Conservation (phyloP, 2,888 invertebrate species). For the Diaprepes abbreviatus region DNA sequence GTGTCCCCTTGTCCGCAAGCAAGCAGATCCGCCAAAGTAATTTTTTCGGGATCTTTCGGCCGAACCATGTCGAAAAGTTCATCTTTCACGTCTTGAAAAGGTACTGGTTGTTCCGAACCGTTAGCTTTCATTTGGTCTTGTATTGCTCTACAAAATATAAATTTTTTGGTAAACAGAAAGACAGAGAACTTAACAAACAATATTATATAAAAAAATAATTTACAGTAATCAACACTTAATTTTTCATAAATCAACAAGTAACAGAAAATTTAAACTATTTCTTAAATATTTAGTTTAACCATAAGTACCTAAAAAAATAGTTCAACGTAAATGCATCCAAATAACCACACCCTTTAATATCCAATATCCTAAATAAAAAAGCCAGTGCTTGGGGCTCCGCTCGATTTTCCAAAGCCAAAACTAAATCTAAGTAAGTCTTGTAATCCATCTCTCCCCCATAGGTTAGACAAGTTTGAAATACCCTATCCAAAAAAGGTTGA, state of each 20-base stretch:
- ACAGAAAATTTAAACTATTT: too few relatives aligned
- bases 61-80: conserved; percentile 99
- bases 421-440: conserved; percentile 95
- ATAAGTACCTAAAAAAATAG: conserved; percentile 80
- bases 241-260: too few relatives aligned
- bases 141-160: conserved; percentile 81
- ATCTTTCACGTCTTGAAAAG: conserved; percentile 95
- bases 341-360: conserved; percentile 89
- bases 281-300: background rate
- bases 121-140: conserved; percentile 91
- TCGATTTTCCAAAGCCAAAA: conserved; percentile 92
- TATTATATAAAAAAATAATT: too few relatives aligned
- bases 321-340: conserved; percentile 92
- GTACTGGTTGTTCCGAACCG: conserved; percentile 90
- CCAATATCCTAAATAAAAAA: conserved; percentile 91
- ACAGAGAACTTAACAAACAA: too few relatives aligned
- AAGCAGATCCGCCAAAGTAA: conserved; percentile 89
- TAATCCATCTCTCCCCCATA: conserved; percentile 98
- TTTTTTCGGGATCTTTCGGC: conserved; percentile 85
- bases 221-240: too few relatives aligned
- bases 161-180: too few relatives aligned
- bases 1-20: conserved; percentile 93
- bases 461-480: conserved; percentile 95
- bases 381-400: conserved; percentile 92
- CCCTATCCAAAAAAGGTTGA: conserved; percentile 88